Percentiles rank a stretch among this genome's conserved stretches.
Conservation (phyloP, 2,888 invertebrate species). For the Eilema sororculum region DNA sequence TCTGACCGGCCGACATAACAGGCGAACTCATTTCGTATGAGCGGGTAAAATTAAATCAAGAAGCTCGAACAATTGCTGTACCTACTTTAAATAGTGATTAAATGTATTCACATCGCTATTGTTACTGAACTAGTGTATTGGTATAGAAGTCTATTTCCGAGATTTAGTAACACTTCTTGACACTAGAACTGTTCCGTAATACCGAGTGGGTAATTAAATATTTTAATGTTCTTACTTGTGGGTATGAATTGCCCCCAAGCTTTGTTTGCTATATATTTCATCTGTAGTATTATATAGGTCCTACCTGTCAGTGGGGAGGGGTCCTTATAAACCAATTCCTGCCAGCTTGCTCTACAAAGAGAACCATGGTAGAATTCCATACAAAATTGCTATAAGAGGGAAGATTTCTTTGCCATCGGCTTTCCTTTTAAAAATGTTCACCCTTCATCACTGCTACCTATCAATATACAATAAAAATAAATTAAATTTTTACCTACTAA, state of each 20-base stretch:
- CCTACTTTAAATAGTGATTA: not conserved
- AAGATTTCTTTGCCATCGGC: too few relatives aligned
- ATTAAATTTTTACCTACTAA: not conserved
- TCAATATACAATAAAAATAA: too few relatives aligned
- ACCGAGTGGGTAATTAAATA: not conserved
- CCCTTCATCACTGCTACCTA: too few relatives aligned
- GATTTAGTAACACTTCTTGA: not conserved
- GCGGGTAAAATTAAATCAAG: constrained; percentile 23
- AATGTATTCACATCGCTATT: constrained; percentile 5
- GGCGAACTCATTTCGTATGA: constrained; percentile 41
- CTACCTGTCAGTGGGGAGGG: too few relatives aligned
- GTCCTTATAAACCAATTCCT: too few relatives aligned
- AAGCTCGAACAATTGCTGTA: constrained; percentile 21
- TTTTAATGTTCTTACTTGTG: not conserved
- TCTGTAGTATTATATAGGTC: too few relatives aligned
- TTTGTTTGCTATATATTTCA: not conserved
- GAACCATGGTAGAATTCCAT: too few relatives aligned
- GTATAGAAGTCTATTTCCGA: not conserved
- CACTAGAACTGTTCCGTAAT: not conserved
- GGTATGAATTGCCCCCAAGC: too few relatives aligned
- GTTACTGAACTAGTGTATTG: not conserved
- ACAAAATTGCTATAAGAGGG: too few relatives aligned
- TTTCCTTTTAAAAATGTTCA: too few relatives aligned
- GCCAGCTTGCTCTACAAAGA: too few relatives aligned
- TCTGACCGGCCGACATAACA: constrained; percentile 52